Percentiles rank a stretch among this genome's conserved stretches.
phyloP scores from a whole-genome alignment of 2,888 invertebrate species.

The Drosophila neotestacea region DNA sequence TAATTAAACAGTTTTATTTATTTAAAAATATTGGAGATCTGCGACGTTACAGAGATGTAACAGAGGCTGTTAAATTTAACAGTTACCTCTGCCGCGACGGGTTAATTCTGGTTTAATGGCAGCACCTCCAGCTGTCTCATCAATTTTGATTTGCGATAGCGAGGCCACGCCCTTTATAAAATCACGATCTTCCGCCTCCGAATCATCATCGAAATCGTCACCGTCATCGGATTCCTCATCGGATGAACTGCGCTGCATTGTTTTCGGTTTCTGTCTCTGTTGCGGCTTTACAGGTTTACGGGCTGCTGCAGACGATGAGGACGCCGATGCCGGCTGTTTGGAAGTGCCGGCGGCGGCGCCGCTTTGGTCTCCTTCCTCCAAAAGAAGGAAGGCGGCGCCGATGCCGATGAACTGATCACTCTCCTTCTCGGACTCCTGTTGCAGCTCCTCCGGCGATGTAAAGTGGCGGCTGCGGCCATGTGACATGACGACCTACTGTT shows the following conservation, averaged over 20 bases:
- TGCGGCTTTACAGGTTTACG: slow-evolving; percentile 44
- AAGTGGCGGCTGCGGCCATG: slow-evolving; percentile 95
- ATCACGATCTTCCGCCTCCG: slow-evolving; percentile 87
- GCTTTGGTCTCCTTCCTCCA: slow-evolving; percentile 43
- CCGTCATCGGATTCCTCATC: slow-evolving; percentile 76
- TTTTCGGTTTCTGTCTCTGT: slow-evolving; percentile 45
- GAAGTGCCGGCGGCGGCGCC: slow-evolving; percentile 46
- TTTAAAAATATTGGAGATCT: too few species aligned
- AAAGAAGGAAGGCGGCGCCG: too few species aligned
- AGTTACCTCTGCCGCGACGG: too few species aligned
- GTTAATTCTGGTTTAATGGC: too few species aligned
- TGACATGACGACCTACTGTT: slow-evolving; percentile 75
- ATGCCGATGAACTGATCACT: slow-evolving; percentile 67
- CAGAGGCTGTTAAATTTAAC: too few species aligned
- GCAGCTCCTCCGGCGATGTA: slow-evolving; percentile 96
- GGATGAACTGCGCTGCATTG: slow-evolving; percentile 60
- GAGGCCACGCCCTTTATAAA: slow-evolving; percentile 97
- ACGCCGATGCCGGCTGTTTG: slow-evolving; percentile 45
- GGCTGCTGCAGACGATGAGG: slow-evolving; percentile 2
- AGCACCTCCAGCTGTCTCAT: too few species aligned
- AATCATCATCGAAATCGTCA: slow-evolving; percentile 73
- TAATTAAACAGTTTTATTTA: too few species aligned
- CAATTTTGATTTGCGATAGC: slow-evolving; percentile 80
- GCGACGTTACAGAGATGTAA: too few species aligned
- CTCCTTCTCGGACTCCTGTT: slow-evolving; percentile 89